Conservation (phyloP, 2,113 vertebrate species). For the Gulo gulo region DNA sequence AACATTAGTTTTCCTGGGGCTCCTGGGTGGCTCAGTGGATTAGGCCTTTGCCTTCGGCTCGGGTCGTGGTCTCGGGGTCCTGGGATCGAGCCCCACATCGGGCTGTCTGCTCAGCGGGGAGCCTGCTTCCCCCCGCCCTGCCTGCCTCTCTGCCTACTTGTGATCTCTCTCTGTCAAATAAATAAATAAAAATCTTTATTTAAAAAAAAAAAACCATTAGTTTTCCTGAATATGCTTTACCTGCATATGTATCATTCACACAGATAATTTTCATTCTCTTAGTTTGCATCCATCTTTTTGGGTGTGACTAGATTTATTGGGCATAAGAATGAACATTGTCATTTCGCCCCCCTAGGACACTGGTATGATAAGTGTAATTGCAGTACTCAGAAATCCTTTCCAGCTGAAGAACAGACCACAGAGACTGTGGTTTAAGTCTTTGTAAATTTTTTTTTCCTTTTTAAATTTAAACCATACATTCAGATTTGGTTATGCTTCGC, state of each 20-base stretch:
- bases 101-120: too few relatives aligned
- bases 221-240: not conserved
- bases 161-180: too few relatives aligned
- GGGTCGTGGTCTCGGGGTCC: too few relatives aligned
- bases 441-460: not conserved
- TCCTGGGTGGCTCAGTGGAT: too few relatives aligned
- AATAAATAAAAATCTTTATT: too few relatives aligned
- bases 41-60: too few relatives aligned
- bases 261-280: not conserved
- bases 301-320: not conserved
- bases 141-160: too few relatives aligned
- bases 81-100: too few relatives aligned
- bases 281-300: not conserved
- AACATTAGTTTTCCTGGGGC: not conserved
- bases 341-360: not conserved
- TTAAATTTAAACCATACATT: slow-evolving; percentile 30
- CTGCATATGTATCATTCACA: not conserved
- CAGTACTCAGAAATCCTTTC: slow-evolving; percentile 46
- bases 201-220: too few relatives aligned
- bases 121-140: too few relatives aligned
- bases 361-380: slow-evolving; percentile 33
- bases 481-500: not conserved
- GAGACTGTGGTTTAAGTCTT: slow-evolving; percentile 32
- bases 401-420: slow-evolving; percentile 31
- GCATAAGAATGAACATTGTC: not conserved